Evolutionary conservation across 1,140 invertebrate genomes (phyloP), one percentile per base, ranked within the genome.

Genomic region (Drosophila repleta): DNA sequence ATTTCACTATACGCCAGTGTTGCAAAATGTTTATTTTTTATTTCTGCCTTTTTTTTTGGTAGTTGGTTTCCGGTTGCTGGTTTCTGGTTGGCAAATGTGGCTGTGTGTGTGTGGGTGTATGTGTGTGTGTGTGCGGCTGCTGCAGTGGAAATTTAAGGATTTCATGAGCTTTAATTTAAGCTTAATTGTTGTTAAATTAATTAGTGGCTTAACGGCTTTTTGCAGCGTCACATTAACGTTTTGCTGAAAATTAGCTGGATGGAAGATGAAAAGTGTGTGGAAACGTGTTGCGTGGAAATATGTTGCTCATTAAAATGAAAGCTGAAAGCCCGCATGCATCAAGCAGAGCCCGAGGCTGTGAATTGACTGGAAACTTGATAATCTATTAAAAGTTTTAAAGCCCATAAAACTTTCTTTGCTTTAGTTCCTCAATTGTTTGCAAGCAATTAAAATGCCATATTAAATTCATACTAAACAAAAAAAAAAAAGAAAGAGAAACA

Each of bases 161-260:
- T 66, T 41, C 17, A 26, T 58, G 29, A 51, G 74, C 74, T 74
- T 87, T 45, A 65, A 67, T 77, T 74, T 74, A 64, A 84, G 62
- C 79, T 81, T 81, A 87, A 81, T 80, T 79, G 83, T 76, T 68
- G 67, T 79, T 56, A 76, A 80, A 85, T 84, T 84, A 85, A 84
- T 84, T 80, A 71, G 58, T 66, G 49, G 63, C 69, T 77, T 73
- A 62, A 32, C 63, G 58, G 58, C 62, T 64, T 56, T 67, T 18
- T 13, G 48, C 13, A 21, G 35, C 21, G 15, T 49, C 52, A 32
- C 35, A 37, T 37, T 62, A 43, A 6, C 39, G 29, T 39, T 35
- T 39, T n/a, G n/a, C 15, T 17, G 7, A 13, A 55, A 55, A 56
- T 56, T 41, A 26, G 20, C 35, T 17, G 52, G 52, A 1, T 20